These are phyloP conservation scores for Neodontobutis hainanensis DNA, from an alignment of 2,113 vertebrate genomes.

Conservation along the genomic window DNA sequence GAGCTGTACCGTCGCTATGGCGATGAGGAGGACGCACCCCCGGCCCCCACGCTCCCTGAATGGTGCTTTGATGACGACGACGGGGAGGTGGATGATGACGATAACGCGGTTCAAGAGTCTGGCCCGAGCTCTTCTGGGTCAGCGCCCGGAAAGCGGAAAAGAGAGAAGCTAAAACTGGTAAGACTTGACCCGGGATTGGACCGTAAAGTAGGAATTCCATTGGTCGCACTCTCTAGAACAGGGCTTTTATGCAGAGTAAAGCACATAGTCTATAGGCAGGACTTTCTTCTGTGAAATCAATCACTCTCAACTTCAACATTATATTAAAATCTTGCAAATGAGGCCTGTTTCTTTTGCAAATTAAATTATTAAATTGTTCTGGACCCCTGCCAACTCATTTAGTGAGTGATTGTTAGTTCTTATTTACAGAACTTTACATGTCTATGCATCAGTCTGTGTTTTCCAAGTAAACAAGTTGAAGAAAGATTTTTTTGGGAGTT, in stretches of 20 bases:
- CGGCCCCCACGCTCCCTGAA: constrained; percentile 89
- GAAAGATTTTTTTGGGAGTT: too few relatives aligned
- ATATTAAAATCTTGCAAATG: constrained; percentile 5
- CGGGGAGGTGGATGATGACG: constrained; percentile 85
- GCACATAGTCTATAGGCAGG: constrained; percentile 4
- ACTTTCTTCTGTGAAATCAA: constrained; percentile 2
- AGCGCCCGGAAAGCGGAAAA: constrained; percentile 86
- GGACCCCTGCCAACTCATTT: background rate
- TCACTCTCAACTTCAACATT: constrained; percentile 2
- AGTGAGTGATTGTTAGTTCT: too few relatives aligned
- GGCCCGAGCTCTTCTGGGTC: constrained; percentile 92
- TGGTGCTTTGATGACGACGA: constrained; percentile 96
- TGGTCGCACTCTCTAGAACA: constrained; percentile 6
- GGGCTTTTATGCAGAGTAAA: constrained; percentile 18
- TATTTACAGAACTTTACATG: background rate
- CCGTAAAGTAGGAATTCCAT: constrained; percentile 34
- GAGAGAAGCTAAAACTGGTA: constrained; percentile 94
- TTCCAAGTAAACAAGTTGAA: background rate
- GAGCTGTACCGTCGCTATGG: constrained; percentile 96
- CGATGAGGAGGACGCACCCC: constrained; percentile 89
- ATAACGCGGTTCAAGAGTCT: constrained; percentile 84
- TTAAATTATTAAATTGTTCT: background rate
- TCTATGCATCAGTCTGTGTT: background rate
- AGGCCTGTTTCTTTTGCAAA: background rate
- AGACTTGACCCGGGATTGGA: constrained; percentile 56